Conservation (phyloP, 2,113 vertebrate species). For the Ptyas mucosa region DNA sequence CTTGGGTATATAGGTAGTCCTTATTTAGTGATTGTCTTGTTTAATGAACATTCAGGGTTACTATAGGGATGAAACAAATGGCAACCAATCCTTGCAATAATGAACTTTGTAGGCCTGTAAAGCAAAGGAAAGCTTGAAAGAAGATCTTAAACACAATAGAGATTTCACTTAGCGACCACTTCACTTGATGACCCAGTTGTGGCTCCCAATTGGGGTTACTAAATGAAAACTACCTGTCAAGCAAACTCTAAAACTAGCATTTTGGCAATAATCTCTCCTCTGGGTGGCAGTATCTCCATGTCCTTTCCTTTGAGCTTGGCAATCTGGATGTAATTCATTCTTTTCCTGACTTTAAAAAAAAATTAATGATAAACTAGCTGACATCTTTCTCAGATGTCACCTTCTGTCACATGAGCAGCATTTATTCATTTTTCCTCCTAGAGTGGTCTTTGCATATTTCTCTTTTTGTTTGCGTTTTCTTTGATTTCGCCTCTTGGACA, state of each 20-base stretch:
- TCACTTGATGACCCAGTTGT: background rate
- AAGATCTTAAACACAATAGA: background rate
- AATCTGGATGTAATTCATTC: background rate
- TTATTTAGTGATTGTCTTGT: background rate
- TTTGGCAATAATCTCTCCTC: background rate
- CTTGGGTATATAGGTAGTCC: background rate
- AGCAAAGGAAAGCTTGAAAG: background rate
- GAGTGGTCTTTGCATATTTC: constrained; percentile 13
- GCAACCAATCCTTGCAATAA: background rate
- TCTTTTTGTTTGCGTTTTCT: background rate
- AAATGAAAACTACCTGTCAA: background rate
- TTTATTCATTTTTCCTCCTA: background rate
- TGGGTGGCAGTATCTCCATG: constrained; percentile 68
- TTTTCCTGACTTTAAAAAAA: constrained; percentile 1
- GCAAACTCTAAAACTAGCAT: background rate
- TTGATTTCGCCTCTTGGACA: background rate
- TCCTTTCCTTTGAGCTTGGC: background rate
- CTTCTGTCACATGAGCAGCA: background rate
- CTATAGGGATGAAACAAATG: background rate
- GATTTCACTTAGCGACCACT: background rate
- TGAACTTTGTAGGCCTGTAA: background rate
- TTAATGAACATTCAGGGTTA: background rate
- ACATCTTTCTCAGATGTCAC: background rate
- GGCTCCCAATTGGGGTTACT: background rate
- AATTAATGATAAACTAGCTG: constrained; percentile 4